Evolutionary conservation across 1,140 invertebrate species (phyloP), one percentile per base, ranked within the genome.

Genomic region (Planococcus citri): DNA sequence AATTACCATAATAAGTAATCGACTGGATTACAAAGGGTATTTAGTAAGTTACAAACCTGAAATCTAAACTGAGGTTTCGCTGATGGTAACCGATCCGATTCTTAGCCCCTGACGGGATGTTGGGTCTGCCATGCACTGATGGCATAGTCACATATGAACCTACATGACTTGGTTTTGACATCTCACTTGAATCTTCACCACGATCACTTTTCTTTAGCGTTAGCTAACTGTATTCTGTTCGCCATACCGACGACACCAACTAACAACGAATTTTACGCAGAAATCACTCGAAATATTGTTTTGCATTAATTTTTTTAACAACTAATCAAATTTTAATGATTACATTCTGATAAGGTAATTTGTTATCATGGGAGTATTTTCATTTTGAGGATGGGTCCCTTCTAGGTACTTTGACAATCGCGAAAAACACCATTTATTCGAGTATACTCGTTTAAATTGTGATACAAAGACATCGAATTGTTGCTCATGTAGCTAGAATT

Each of bases 31-130:
- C 21, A 67, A 70, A n/a, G 24, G 70, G 61, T 37, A 71, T 12
- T 25, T 71, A 41, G 68, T 68, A 69, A 58, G 68, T 69, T 20
- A 58, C 73, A 74, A 77, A 88, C 86, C 86, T 85, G 76, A 88
- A 88, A 78, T 89, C 88, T 72, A 89, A 80, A 75, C 87, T 89
- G 72, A 88, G 82, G 78, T 89, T 89, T 75, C 88, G 83, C 79
- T 89, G 88, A 79, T 89, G 88, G 72, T 84, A 87, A 73, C 84
- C 85, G 74, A 87, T 79, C 75, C 85, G 80, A 72, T 82, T 82
- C 74, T 85, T 83, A 64, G 76, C 74, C 9, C 60, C 60, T 3
- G 60, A 24, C 24, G 60, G 60, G 67, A 68, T 64, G 72, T 79
- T 80, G 14, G 83, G 79, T 67, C 84, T 80, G 37, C 85, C 85